Conservation (phyloP, 2,888 invertebrate genomes). For the Eudiplozoon nipponicum region DNA sequence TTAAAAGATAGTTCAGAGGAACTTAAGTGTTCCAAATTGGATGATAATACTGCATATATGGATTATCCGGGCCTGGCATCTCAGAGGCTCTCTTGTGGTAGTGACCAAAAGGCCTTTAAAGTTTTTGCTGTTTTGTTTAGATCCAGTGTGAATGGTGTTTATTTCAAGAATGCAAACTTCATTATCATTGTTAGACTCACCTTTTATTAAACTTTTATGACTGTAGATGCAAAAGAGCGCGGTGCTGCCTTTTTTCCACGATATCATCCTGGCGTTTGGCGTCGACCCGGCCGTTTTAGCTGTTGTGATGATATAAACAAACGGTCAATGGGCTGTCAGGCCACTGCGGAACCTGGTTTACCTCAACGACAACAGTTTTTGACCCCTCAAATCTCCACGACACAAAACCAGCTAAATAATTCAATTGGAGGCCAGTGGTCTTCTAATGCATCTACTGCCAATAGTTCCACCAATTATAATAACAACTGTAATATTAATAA, state of each 20-base stretch:
- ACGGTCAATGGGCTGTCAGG: constrained; percentile 15
- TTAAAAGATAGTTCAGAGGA: too few relatives aligned
- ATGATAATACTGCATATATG: too few relatives aligned
- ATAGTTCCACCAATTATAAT: too few relatives aligned
- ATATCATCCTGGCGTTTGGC: constrained; percentile 18
- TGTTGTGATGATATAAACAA: constrained; percentile 17
- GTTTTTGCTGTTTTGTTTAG: background rate
- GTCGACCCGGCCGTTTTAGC: constrained; percentile 15
- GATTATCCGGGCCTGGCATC: too few relatives aligned
- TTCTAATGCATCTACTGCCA: too few relatives aligned
- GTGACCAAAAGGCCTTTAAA: too few relatives aligned
- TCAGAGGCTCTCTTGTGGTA: too few relatives aligned
- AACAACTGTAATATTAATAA: too few relatives aligned
- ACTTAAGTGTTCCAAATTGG: too few relatives aligned
- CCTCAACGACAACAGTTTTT: background rate
- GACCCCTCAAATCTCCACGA: too few relatives aligned
- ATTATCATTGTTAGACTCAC: background rate
- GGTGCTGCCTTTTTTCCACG: constrained; percentile 11
- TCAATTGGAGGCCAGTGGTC: too few relatives aligned
- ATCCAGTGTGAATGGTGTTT: background rate
- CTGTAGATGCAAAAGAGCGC: constrained; percentile 11
- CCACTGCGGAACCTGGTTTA: constrained; percentile 1
- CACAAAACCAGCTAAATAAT: too few relatives aligned
- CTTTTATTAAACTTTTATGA: background rate
- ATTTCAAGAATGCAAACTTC: background rate